Conservation (phyloP, 2,113 vertebrate genomes). For the Lophochroa leadbeateri region DNA sequence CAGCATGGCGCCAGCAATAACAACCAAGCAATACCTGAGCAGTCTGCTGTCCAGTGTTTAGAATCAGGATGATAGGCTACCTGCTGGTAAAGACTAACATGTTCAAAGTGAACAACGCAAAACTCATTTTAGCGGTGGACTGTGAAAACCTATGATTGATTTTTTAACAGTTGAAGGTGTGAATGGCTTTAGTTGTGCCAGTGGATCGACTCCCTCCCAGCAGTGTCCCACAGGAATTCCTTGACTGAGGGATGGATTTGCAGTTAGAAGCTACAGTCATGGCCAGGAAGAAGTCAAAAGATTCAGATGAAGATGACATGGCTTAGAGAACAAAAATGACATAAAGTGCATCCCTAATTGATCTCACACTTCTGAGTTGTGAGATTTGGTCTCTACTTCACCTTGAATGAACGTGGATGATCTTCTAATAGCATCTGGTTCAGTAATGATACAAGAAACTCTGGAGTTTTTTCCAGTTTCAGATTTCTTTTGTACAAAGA, state of each 20-base stretch:
- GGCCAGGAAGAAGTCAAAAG: background rate
- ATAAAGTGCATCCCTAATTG: background rate
- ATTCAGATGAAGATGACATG: background rate
- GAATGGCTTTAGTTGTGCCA: background rate
- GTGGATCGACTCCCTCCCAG: background rate
- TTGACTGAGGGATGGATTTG: background rate
- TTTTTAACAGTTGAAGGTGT: background rate
- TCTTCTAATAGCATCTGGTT: background rate
- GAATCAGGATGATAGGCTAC: background rate
- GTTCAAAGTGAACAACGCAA: background rate
- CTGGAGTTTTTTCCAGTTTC: background rate
- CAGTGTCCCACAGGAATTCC: background rate
- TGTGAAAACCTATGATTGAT: background rate
- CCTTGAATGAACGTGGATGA: background rate
- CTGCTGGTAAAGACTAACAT: background rate
- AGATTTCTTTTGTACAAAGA: background rate
- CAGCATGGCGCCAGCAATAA: fast-evolving
- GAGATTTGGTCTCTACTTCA: background rate
- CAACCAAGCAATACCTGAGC: background rate
- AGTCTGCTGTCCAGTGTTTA: background rate
- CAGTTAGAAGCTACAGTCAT: background rate
- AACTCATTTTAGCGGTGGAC: background rate
- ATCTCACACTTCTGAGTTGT: background rate
- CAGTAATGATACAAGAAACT: background rate
- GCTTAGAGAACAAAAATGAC: background rate